Evolutionary conservation across 2,888 invertebrate genomes (phyloP).

Genomic region (Sarcophaga caerulescens): DNA sequence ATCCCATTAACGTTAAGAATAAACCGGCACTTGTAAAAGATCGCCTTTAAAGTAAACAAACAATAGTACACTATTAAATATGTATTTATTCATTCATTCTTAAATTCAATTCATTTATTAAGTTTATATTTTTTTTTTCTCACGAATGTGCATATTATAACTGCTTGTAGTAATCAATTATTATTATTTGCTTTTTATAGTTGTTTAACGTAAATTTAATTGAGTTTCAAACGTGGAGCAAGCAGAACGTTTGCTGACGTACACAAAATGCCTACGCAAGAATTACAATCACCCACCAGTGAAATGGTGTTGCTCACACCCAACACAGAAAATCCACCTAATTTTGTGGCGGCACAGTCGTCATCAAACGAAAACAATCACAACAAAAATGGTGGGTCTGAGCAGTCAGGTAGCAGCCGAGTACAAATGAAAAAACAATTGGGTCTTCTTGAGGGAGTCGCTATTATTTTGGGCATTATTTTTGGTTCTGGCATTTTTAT

Average conservation of each 20-base stretch:
- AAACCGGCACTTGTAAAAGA: constrained; percentile 43
- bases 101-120: background rate
- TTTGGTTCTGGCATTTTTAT: constrained; percentile 98
- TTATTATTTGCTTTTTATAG: background rate
- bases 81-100: constrained; percentile 18
- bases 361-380: constrained; percentile 31
- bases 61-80: constrained; percentile 28
- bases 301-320: constrained; percentile 81
- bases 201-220: constrained; percentile 32
- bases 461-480: constrained; percentile 96
- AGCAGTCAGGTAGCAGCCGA: constrained; percentile 76
- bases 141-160: background rate
- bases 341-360: constrained; percentile 14
- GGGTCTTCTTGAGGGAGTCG: constrained; percentile 94
- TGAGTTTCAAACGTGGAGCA: constrained; percentile 43
- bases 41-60: constrained; percentile 22
- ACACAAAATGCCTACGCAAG: constrained; percentile 72
- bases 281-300: constrained; percentile 78
- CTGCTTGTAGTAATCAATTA: constrained; percentile 25
- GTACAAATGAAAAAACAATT: constrained; percentile 93
- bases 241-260: constrained; percentile 41
- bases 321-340: constrained; percentile 73
- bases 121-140: background rate
- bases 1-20: background rate
- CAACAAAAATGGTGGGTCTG: constrained; percentile 72